phyloP scores from a whole-genome alignment of 2,888 invertebrate genomes.

The Beris chalybata region DNA sequence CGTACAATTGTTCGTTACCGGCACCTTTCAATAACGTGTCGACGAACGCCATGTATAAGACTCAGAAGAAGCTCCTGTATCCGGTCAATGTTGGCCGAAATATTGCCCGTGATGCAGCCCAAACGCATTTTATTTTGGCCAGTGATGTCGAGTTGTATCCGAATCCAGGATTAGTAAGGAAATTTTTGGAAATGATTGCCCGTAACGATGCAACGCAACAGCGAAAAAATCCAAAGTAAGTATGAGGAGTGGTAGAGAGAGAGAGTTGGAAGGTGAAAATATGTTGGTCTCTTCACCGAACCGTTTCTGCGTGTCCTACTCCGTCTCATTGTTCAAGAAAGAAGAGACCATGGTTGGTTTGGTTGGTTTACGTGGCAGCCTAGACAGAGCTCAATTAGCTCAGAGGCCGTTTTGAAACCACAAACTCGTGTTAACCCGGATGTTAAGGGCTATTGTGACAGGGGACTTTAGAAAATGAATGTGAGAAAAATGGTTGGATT shows the following conservation, averaged over 20 bases:
- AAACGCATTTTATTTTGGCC: constrained; percentile 80
- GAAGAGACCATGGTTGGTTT: too few relatives aligned
- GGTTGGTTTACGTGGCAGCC: too few relatives aligned
- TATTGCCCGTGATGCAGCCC: constrained; percentile 80
- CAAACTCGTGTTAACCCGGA: too few relatives aligned
- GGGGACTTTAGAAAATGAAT: too few relatives aligned
- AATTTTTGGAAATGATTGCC: constrained; percentile 84
- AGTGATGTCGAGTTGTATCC: constrained; percentile 92
- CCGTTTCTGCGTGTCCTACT: too few relatives aligned
- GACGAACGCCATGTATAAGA: constrained; percentile 72
- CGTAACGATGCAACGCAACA: constrained; percentile 68
- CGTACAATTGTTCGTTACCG: constrained; percentile 71
- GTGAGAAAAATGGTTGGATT: too few relatives aligned
- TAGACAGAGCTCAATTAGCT: too few relatives aligned
- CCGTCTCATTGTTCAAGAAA: too few relatives aligned
- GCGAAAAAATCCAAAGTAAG: constrained; percentile 60
- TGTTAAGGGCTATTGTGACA: too few relatives aligned
- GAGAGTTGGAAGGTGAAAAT: too few relatives aligned
- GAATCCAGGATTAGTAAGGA: constrained; percentile 75
- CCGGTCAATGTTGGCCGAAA: constrained; percentile 90
- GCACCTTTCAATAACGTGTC: constrained; percentile 72
- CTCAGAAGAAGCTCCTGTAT: constrained; percentile 78
- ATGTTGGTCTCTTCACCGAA: too few relatives aligned
- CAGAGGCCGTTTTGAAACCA: too few relatives aligned
- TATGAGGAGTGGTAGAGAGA: neutral